phyloP scores from a whole-genome alignment of 2,888 invertebrate genomes.

The Pyrrhia umbra region DNA sequence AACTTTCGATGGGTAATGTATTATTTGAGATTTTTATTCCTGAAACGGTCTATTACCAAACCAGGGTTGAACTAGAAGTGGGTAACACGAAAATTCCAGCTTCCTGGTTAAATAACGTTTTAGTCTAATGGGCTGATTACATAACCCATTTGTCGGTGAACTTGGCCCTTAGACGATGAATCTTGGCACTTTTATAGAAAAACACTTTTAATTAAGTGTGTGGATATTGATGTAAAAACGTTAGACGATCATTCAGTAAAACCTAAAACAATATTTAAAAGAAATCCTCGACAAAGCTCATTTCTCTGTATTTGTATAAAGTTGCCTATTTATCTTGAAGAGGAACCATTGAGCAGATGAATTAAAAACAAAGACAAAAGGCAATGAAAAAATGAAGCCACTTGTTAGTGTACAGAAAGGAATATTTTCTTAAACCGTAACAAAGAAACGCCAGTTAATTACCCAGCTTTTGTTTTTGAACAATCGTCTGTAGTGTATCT shows the following conservation, averaged over 20 bases:
- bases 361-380: constrained; percentile 52
- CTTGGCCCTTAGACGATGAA: too few species aligned
- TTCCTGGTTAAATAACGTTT: too few species aligned
- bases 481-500: constrained; percentile 29
- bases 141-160: too few species aligned
- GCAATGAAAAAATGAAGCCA: constrained; percentile 45
- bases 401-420: constrained; percentile 39
- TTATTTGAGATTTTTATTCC: too few species aligned
- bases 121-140: too few species aligned
- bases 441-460: constrained; percentile 51
- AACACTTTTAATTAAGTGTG: too few species aligned
- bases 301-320: constrained; percentile 28
- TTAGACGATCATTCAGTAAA: neutral
- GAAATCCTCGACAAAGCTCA: constrained; percentile 6
- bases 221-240: neutral
- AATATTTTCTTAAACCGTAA: constrained; percentile 48
- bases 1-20: too few species aligned
- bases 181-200: too few species aligned
- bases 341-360: constrained; percentile 42
- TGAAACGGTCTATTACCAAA: too few species aligned
- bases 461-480: constrained; percentile 37
- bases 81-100: too few species aligned
- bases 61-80: too few species aligned
- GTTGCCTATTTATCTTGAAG: constrained; percentile 34
- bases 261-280: constrained; percentile 13